Evolutionary conservation across 2,888 invertebrate genomes (phyloP).

Genomic region (Parthenolecanium corni): DNA sequence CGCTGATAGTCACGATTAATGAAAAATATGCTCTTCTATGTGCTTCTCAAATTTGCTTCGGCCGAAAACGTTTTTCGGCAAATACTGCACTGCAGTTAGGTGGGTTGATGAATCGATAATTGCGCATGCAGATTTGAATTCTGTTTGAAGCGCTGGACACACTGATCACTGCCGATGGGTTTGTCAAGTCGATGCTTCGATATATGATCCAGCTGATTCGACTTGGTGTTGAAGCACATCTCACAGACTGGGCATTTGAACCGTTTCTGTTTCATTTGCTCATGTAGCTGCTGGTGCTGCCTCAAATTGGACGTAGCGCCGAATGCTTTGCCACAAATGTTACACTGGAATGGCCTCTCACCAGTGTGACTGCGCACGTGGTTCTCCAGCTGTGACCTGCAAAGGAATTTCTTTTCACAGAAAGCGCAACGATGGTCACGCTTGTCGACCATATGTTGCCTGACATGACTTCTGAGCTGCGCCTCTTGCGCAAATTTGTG

Average conservation of each 20-base stretch:
- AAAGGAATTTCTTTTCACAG: neutral
- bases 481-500: conserved; percentile 1
- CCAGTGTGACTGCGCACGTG: conserved; percentile 11
- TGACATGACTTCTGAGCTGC: neutral
- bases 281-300: neutral
- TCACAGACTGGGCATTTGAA: conserved; percentile 8
- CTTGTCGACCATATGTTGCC: neutral
- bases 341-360: conserved; percentile 12
- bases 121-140: neutral
- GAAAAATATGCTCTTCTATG: conserved; percentile 12
- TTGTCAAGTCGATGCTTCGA: neutral
- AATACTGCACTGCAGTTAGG: neutral
- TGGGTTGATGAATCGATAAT: neutral
- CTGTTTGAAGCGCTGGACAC: conserved; percentile 4
- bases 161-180: neutral
- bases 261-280: neutral
- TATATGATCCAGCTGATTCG: neutral
- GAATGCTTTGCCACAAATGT: neutral
- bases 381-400: neutral
- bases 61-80: conserved; percentile 9
- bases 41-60: conserved; percentile 4
- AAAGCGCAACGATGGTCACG: neutral
- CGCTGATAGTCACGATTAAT: neutral
- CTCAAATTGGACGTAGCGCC: conserved; percentile 5
- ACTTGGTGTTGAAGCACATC: conserved; percentile 1